A percentile compares a stretch with the other conserved stretches of the same genome.
These are phyloP conservation scores for Drosophila neutralis DNA, from an alignment of 2,888 invertebrate species.

Conservation along the genomic window DNA sequence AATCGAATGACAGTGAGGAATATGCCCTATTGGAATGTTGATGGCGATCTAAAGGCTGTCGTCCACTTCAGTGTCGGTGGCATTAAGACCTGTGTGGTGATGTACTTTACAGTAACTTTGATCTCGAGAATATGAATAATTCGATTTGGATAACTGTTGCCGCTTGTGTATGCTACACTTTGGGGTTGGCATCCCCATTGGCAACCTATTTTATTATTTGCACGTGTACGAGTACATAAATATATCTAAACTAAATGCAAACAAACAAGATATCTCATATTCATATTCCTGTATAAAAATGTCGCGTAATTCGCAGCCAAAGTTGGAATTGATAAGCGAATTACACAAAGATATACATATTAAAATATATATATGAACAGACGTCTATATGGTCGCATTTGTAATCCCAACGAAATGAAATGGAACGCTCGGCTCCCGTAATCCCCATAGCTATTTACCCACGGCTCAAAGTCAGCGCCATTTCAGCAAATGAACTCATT, in stretches of 20 bases:
- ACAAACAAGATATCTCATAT: constrained; percentile 38
- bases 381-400: not conserved
- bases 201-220: constrained; percentile 26
- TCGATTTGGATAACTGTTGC: not conserved
- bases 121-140: constrained; percentile 6
- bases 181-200: constrained; percentile 14
- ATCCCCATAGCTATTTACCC: constrained; percentile 58
- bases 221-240: constrained; percentile 3
- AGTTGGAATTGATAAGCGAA: constrained; percentile 35
- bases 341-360: constrained; percentile 2
- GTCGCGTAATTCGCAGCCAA: constrained; percentile 44
- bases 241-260: constrained; percentile 52
- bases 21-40: constrained; percentile 40
- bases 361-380: not conserved
- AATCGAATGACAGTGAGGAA: constrained; percentile 44
- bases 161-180: constrained; percentile 9
- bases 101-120: constrained; percentile 15
- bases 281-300: constrained; percentile 26
- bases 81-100: constrained; percentile 30
- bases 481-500: constrained; percentile 40
- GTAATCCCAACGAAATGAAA: constrained; percentile 37
- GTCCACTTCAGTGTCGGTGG: constrained; percentile 37
- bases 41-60: constrained; percentile 47
- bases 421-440: constrained; percentile 42
- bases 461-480: constrained; percentile 56